Base-by-base conservation (phyloP, 1,140 invertebrate genomes). In the Trichonephila inaurata region DNA sequence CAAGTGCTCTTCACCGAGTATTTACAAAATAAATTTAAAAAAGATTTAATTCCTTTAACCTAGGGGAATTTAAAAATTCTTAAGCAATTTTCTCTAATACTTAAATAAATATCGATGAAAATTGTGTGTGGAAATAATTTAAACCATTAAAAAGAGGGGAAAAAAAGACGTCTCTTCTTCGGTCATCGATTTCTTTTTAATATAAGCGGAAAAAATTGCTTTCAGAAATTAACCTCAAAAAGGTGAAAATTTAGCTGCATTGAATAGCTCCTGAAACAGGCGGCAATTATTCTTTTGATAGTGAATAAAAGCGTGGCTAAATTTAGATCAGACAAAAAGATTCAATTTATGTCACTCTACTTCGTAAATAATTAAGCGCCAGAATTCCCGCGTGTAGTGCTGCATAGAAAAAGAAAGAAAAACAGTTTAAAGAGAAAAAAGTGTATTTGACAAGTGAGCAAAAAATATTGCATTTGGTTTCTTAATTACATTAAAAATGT, bases 401-500 rank as follows among this genome's bases (percentile, higher is more conserved):
- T 83, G 44, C 72, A 19, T 33, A 77, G 28, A 77, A 77, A 77
- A 77, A 77, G 72, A 77, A 77, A 77, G 72, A 77, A 77, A 77
- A 77, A 77, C 72, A 77, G 28, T 77, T 77, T 77, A 77, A 77
- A 77, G 28, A 77, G 72, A 3, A 77, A 77, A 60, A 83, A 83
- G 58, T n/a, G 51, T 64, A 87, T 87, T 33, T 87, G 61, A 61
- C 85, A 62, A 87, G 61, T 62, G 28, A 62, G 85, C 58, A 64
- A 64, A 62, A 87, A 62, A 87, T 87, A 61, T 87, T 64, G 24
- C 51, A n/a, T 87, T 87, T 7, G 33, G 44, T 72, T 58, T 89
- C 88, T 89, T 89, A 89, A 89, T 89, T 89, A 69, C 51, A 69
- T 72, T 72, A 89, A 88, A 89, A 89, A 89, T 77, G 33, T 58